Percentiles rank a stretch among this genome's conserved stretches.
phyloP scores from a whole-genome alignment of 2,113 vertebrate genomes.

The Trichechus manatus region DNA sequence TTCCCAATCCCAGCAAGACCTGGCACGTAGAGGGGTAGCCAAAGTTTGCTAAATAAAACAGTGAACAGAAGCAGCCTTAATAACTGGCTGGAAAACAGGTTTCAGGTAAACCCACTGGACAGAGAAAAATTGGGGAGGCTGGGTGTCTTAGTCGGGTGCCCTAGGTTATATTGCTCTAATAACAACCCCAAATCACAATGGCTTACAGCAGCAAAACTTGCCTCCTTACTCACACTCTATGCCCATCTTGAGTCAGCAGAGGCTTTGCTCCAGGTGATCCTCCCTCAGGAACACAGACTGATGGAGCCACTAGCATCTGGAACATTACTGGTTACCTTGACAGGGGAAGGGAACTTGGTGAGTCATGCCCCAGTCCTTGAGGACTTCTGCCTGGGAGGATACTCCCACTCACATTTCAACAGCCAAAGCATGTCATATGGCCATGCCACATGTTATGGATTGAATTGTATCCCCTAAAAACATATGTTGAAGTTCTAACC shows the following conservation, averaged over 20 bases:
- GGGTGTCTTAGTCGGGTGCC: not conserved
- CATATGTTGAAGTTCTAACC: not conserved
- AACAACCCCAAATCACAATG: not conserved
- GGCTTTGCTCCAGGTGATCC: not conserved
- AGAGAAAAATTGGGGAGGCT: not conserved
- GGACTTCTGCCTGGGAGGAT: not conserved
- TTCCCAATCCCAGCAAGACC: not conserved
- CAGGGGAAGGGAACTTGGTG: not conserved
- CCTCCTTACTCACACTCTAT: not conserved
- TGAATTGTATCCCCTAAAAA: not conserved
- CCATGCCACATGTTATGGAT: not conserved
- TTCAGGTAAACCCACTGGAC: not conserved
- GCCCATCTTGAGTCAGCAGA: not conserved
- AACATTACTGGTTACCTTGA: not conserved
- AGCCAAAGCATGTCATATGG: not conserved
- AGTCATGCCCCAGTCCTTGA: not conserved
- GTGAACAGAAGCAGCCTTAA: not conserved
- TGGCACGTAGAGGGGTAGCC: not conserved
- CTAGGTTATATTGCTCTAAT: not conserved
- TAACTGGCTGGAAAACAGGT: not conserved
- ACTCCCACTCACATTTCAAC: not conserved
- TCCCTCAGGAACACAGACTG: not conserved
- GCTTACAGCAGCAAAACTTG: not conserved
- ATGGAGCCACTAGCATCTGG: not conserved
- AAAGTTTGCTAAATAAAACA: not conserved